These are phyloP conservation scores for Zoanthus solanderi DNA, from an alignment of 92 coral and sea anemone genomes.

Conservation along the genomic window DNA sequence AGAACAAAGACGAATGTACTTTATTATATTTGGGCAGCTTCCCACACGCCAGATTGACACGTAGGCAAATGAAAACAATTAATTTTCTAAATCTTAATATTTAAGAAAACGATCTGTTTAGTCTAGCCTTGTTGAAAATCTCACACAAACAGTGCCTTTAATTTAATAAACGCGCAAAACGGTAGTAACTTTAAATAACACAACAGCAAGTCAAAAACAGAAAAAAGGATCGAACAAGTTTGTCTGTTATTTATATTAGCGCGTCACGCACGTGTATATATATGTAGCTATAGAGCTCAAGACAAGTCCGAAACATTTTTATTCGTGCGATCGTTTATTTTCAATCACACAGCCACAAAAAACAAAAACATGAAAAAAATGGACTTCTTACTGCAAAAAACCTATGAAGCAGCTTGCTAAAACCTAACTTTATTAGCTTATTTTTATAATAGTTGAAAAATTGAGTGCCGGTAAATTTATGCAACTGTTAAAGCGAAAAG, in stretches of 20 bases:
- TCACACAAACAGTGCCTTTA: not conserved
- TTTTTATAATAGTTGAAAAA: no score
- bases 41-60: constrained; percentile 26
- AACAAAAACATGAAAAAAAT: no score
- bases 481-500: no score
- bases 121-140: constrained; percentile 31
- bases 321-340: no score
- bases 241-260: not conserved
- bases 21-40: constrained; percentile 19
- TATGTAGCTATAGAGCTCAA: no score
- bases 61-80: constrained; percentile 32
- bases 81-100: not conserved
- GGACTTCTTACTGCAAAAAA: no score
- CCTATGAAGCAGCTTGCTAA: no score
- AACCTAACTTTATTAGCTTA: no score
- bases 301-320: no score
- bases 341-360: no score
- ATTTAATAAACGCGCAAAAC: not conserved
- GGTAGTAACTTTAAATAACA: not conserved
- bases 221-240: not conserved
- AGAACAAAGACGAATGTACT: not conserved
- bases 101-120: constrained; percentile 60
- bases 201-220: not conserved
- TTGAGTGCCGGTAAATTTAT: no score
- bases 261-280: no score